These are phyloP conservation scores for Lasioglossum malachurum DNA, from an alignment of 2,888 invertebrate genomes.

Conservation along the genomic window DNA sequence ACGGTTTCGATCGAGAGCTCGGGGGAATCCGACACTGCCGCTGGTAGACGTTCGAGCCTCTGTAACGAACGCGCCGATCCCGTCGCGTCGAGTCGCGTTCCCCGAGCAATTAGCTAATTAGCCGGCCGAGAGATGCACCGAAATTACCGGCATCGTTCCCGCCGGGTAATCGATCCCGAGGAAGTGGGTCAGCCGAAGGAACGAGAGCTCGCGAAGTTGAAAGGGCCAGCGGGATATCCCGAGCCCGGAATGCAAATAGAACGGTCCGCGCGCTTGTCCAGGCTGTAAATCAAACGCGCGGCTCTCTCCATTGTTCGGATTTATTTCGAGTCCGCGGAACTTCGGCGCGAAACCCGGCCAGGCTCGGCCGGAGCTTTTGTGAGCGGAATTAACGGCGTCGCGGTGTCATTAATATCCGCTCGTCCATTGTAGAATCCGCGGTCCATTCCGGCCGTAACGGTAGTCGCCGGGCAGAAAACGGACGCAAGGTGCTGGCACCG, in stretches of 20 bases:
- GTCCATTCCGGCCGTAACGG: background rate
- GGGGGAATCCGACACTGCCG: background rate
- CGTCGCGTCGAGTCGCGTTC: background rate
- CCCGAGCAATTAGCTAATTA: constrained; percentile 1
- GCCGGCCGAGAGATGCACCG: background rate
- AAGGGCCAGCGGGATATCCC: constrained; percentile 3
- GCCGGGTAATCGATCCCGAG: background rate
- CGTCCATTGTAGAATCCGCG: background rate
- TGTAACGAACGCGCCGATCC: background rate
- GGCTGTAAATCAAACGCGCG: background rate
- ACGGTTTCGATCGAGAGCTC: background rate
- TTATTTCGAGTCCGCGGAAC: background rate
- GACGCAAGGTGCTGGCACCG: background rate
- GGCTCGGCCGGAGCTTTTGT: background rate
- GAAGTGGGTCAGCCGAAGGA: constrained; percentile 48
- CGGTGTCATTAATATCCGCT: background rate
- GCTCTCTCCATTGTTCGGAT: background rate
- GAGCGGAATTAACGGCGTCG: background rate
- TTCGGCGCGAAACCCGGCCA: background rate
- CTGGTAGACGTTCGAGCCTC: background rate
- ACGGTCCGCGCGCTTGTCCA: background rate
- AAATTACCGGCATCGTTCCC: background rate
- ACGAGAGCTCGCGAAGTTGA: constrained; percentile 16
- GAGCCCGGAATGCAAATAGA: background rate
- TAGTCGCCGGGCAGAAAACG: background rate